A percentile compares a stretch with the other conserved stretches of the same genome.
Evolutionary conservation across 2,113 vertebrate genomes (phyloP).

Genomic region (Lampris incognitus): DNA sequence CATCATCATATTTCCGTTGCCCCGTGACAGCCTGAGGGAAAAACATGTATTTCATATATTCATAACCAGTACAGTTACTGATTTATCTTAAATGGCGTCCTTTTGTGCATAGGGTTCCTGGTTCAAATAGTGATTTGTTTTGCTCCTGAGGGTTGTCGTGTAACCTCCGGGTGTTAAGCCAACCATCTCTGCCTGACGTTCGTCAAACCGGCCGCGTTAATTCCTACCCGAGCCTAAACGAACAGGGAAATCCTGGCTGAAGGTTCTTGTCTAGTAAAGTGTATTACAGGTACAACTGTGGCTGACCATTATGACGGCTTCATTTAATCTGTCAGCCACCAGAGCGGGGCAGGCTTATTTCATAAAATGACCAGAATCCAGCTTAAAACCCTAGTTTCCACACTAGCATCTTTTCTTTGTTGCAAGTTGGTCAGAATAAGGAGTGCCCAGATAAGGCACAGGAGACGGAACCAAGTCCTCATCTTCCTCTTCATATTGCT

Average conservation of each 20-base stretch:
- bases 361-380: not conserved
- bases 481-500: conserved; percentile 56
- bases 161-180: not conserved
- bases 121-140: conserved; percentile 10
- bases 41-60: conserved; percentile 32
- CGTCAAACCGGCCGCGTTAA: not conserved
- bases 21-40: conserved; percentile 26
- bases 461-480: conserved; percentile 10
- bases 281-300: not conserved
- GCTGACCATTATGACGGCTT: not conserved
- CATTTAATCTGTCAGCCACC: no score
- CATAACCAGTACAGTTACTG: conserved; percentile 56
- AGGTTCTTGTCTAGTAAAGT: not conserved
- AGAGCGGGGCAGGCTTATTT: no score
- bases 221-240: no score
- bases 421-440: conserved; percentile 2
- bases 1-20: conserved; percentile 21
- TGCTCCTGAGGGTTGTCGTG: not conserved
- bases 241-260: not conserved
- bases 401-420: not conserved
- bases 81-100: conserved; percentile 28
- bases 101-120: conserved; percentile 71
- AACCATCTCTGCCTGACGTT: not conserved
- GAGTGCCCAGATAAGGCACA: conserved; percentile 42
- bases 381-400: conserved; percentile 1